Base-by-base conservation (phyloP, 2,888 invertebrate species). In the Elmis aenea region DNA sequence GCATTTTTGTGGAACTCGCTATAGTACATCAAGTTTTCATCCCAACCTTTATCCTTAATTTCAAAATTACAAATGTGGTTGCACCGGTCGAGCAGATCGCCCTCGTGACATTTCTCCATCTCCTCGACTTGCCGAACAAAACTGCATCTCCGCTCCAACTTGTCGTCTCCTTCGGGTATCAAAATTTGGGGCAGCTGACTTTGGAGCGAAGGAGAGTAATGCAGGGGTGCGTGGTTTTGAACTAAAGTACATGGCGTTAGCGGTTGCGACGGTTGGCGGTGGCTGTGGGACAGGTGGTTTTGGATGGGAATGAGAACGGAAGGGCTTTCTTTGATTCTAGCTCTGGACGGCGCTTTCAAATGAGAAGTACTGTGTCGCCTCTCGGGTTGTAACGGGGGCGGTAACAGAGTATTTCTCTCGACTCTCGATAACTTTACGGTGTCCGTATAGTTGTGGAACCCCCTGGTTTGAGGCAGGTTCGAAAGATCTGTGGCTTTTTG, bases 361-460 rank as follows among this genome's bases (percentile, higher is more conserved):
- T 51, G 53, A 33, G 65, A 65, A 42, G 65, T 65, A 47, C 61
- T 66, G 57, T 62, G 67, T 29, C 65, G 58, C 32, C 64, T 57
- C 44, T 61, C 59, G 38, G 43, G 51, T 43, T 58, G 56, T 33
- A 42, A 48, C 48, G 50, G 36, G 45, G 59, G 53, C 5, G 63
- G 68, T 36, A 59, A 59, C 11, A 67, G 49, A n/a, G 63, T 55
- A 42, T 62, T 64, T 30, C 67, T 46, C 67, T 74, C 70, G 52
- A 68, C 69, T 59, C 66, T 64, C 56, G 71, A 73, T 65, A 71
- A 67, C 69, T 72, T 69, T 63, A 66, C 73, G 27, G 69, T 68
- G 35, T 64, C 64, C 8, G 67, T 67, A 59, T 74, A 70, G 59
- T 75, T 75, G 59, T 74, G 74, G 59, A 73, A 75, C 52, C 74